Evolutionary conservation across 1,140 invertebrate genomes (phyloP), one percentile per base, ranked within the genome.

Genomic region (Eumaeus atala): DNA sequence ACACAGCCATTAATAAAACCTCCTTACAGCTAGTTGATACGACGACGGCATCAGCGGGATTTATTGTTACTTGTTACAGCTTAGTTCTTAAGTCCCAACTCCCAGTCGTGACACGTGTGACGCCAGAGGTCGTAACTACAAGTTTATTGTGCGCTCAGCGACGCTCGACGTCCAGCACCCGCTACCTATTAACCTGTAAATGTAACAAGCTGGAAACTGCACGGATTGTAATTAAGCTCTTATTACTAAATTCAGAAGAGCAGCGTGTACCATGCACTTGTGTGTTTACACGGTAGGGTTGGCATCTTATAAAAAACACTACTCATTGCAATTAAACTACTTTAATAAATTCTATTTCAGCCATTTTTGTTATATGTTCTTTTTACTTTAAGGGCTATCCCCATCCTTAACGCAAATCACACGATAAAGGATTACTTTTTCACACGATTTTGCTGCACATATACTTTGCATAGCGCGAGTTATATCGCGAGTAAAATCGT

Each of bases 51-150:
- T 58, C 56, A 59, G 52, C 40, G 51, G 51, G 44, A 66, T 63
- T 60, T 60, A 66, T 63, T 47, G 61, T 55, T 47, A 47, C 59
- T 63, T 47, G 61, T 55, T 47, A 47, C 59, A 53, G 51, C 51
- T 53, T 53, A 57, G 51, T 50, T 52, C 37, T 54, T 42, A 53
- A 37, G 28, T 44, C 48, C 50, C 36, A 33, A 44, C 17, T 21
- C 8, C 54, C 52, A 51, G 51, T n/a, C 35, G 54, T 38, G 52
- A 40, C 49, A 44, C 53, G 54, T 42, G 35, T 49, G 47, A 42
- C 40, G 59, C 40, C 59, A 52, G 56, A 61, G 49, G 37, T 48
- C 58, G 58, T 66, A 70, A 70, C 67, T 72, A 72, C 66, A 71
- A 66, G 44, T n/a, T n/a, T n/a, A n/a, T 67, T 69, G 69, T 67